A percentile compares a stretch with the other conserved stretches of the same genome.
Conservation (phyloP, 2,113 vertebrate species). For the Naja naja region DNA sequence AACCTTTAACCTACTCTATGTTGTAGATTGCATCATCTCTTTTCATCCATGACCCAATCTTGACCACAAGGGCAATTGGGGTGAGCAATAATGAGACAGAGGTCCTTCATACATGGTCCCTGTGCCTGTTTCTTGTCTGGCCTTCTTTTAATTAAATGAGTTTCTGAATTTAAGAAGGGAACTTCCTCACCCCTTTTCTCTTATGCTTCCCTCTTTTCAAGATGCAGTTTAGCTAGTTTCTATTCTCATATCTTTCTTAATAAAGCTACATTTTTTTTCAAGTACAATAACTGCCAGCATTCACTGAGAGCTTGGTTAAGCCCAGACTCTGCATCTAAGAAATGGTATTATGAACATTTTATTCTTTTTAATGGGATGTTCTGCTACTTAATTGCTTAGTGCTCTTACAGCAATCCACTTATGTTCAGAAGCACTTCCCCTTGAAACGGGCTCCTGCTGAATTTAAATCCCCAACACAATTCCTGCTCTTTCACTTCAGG, state of each 20-base stretch:
- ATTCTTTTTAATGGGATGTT: background rate
- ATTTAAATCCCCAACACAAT: background rate
- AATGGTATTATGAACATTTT: background rate
- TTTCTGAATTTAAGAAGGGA: background rate
- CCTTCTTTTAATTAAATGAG: background rate
- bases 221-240: background rate
- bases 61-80: background rate
- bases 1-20: background rate
- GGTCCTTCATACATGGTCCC: background rate
- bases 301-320: background rate
- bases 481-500: background rate
- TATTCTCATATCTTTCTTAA: background rate
- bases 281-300: background rate
- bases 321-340: background rate
- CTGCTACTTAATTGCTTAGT: background rate
- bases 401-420: background rate
- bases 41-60: background rate
- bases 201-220: background rate
- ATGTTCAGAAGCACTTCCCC: background rate
- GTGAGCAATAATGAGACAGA: background rate
- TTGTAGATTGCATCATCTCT: background rate
- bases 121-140: background rate
- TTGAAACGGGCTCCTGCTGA: background rate
- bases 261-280: background rate
- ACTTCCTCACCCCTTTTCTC: background rate